phyloP scores from a whole-genome alignment of 2,888 invertebrate genomes.

The Gymnocheta viridis region DNA sequence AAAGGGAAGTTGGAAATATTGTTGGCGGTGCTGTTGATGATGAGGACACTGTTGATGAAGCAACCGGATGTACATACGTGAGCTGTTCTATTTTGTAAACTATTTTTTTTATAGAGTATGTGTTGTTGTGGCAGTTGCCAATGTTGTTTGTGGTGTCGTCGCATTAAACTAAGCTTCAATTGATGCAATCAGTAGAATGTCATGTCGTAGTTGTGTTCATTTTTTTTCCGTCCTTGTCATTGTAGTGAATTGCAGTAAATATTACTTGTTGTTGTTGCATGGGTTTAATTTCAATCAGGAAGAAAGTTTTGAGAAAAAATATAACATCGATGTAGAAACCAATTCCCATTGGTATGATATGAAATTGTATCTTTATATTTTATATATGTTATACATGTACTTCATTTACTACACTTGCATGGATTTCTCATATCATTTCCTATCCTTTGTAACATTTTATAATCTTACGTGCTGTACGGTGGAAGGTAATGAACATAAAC shows the following conservation, averaged over 20 bases:
- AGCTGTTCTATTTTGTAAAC: conserved; percentile 35
- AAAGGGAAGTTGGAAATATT: conserved; percentile 31
- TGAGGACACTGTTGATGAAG: conserved; percentile 64
- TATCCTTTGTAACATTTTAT: not conserved
- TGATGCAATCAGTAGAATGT: conserved; percentile 72
- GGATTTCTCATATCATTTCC: conserved; percentile 54
- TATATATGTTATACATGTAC: conserved; percentile 37
- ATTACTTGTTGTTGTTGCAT: conserved; percentile 61
- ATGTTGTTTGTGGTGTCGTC: conserved; percentile 51
- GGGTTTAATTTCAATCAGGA: conserved; percentile 66
- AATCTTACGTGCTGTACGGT: not conserved
- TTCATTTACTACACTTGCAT: conserved; percentile 46
- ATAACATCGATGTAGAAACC: conserved; percentile 24
- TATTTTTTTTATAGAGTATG: not conserved
- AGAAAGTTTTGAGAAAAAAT: conserved; percentile 45
- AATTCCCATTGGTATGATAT: conserved; percentile 65
- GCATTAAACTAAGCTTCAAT: conserved; percentile 71
- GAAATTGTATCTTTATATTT: conserved; percentile 40
- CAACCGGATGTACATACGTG: conserved; percentile 71
- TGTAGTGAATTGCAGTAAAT: conserved; percentile 50
- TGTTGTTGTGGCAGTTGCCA: conserved; percentile 32
- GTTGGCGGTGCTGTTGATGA: conserved; percentile 16
- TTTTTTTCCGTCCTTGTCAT: conserved; percentile 19
- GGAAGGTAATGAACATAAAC: not conserved
- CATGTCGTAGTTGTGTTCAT: conserved; percentile 55